Evolutionary conservation across 2,113 vertebrate genomes (phyloP).

Genomic region (Tachysurus vachellii): DNA sequence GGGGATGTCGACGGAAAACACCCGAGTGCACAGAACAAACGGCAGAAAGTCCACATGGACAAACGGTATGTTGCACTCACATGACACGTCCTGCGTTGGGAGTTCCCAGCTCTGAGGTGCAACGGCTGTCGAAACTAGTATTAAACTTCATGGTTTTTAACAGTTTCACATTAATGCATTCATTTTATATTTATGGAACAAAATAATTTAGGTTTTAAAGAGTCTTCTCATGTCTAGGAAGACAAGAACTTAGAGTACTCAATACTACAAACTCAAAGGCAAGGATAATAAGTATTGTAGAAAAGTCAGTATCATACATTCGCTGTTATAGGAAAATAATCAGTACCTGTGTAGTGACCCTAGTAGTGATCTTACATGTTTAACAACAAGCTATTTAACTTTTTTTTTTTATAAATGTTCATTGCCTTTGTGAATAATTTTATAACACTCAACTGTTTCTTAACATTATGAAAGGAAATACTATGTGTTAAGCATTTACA

Average conservation of each 20-base stretch:
- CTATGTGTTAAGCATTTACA: neutral
- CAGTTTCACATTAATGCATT: neutral
- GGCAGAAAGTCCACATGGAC: conserved; percentile 30
- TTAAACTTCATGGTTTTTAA: neutral
- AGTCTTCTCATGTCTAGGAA: neutral
- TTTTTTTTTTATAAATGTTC: too few relatives aligned
- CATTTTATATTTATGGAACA: neutral
- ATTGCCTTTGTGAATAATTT: neutral
- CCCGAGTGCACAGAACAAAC: neutral
- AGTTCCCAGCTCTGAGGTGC: neutral
- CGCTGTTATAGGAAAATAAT: neutral
- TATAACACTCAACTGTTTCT: neutral
- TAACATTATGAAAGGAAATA: neutral
- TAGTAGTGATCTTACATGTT: neutral
- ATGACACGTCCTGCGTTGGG: neutral
- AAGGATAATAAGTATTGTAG: neutral
- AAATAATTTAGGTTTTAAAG: neutral
- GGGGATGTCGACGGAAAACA: conserved; percentile 26
- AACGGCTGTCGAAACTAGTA: neutral
- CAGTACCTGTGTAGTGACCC: neutral
- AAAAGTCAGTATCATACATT: neutral
- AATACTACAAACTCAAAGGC: neutral
- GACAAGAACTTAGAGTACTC: neutral
- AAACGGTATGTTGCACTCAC: conserved; percentile 32
- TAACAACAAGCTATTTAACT: too few relatives aligned